phyloP scores from a whole-genome alignment of 2,113 vertebrate species.

The Peromyscus californicus region DNA sequence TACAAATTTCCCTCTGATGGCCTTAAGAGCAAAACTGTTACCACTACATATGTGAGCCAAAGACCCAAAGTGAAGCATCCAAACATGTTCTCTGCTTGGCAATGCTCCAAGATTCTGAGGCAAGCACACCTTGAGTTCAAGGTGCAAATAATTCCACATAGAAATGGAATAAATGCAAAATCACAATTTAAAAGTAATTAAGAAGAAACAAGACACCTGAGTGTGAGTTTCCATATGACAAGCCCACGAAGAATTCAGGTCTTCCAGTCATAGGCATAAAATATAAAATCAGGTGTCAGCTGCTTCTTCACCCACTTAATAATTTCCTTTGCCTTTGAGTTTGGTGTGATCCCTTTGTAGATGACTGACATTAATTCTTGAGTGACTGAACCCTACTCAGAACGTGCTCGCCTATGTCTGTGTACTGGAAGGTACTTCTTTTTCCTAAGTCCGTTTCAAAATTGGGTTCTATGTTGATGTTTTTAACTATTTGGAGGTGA shows the following conservation, averaged over 20 bases:
- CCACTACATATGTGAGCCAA: background rate
- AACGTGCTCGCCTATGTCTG: no score
- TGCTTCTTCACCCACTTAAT: no score
- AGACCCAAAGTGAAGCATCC: background rate
- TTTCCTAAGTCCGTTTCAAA: background rate
- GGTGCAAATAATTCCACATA: background rate
- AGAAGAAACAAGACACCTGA: background rate
- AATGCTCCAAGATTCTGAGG: background rate
- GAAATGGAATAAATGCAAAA: slow-evolving; percentile 18
- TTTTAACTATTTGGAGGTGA: background rate
- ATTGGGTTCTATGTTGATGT: background rate
- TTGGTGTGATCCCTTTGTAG: background rate
- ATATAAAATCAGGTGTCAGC: background rate
- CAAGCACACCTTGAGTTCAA: background rate
- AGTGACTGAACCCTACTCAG: no score
- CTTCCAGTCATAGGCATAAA: background rate
- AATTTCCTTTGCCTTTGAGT: background rate
- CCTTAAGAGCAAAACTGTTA: background rate
- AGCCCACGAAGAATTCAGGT: background rate
- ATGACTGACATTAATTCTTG: background rate
- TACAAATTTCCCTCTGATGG: background rate
- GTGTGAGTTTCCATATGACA: background rate
- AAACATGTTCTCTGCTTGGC: background rate
- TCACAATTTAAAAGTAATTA: background rate
- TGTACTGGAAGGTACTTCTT: background rate